Percentiles rank a stretch among this genome's conserved stretches.
Conservation (phyloP, 2,888 invertebrate genomes). For the Acronicta psi region DNA sequence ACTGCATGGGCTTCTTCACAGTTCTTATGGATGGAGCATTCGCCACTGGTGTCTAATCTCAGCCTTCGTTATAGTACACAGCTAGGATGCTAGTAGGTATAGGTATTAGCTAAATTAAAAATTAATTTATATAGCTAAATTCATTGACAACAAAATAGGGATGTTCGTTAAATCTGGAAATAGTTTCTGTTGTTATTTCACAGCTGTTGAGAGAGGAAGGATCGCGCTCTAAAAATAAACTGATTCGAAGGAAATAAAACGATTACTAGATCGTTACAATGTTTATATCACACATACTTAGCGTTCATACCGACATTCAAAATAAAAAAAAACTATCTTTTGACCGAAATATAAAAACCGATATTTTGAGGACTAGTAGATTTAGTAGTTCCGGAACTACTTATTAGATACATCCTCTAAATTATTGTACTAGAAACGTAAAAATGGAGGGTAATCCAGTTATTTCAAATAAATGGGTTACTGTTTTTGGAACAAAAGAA, state of each 20-base stretch:
- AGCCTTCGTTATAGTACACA: too few species aligned
- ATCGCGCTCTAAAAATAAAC: constrained; percentile 42
- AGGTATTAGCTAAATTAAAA: too few species aligned
- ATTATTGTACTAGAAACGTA: background rate
- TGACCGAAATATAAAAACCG: too few species aligned
- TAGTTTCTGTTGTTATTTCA: constrained; percentile 44
- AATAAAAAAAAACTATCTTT: too few species aligned
- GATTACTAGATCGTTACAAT: constrained; percentile 5
- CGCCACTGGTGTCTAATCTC: too few species aligned
- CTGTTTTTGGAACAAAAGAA: constrained; percentile 87
- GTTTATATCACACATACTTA: constrained; percentile 7
- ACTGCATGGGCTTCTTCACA: too few species aligned
- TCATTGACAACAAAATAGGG: constrained; percentile 24
- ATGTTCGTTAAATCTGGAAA: constrained; percentile 50
- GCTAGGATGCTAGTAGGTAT: too few species aligned
- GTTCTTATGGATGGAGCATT: too few species aligned
- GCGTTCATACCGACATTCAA: constrained; percentile 1
- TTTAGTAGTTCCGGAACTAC: background rate
- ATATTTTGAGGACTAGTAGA: background rate
- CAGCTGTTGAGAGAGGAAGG: constrained; percentile 52
- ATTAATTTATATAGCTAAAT: background rate
- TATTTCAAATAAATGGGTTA: constrained; percentile 76
- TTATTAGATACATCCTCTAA: constrained; percentile 2
- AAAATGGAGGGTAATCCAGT: constrained; percentile 43
- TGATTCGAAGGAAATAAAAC: constrained; percentile 34